A percentile compares a stretch with the other conserved stretches of the same genome.
These are phyloP conservation scores for Alauda arvensis DNA, from an alignment of 2,797 vertebrate species.

Conservation along the genomic window DNA sequence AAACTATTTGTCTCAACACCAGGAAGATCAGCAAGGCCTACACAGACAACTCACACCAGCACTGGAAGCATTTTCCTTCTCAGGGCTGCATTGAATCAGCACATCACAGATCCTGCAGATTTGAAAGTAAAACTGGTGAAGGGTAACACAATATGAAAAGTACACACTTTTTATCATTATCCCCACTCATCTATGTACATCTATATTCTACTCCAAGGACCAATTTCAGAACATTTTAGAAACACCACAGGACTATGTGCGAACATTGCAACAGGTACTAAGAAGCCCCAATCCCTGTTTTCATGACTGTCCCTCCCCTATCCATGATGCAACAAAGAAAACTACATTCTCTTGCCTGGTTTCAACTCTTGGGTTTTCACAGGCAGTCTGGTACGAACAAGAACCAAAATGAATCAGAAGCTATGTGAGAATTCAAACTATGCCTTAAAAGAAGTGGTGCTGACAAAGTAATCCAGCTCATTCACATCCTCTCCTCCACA, in stretches of 20 bases:
- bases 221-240: neutral
- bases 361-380: constrained; percentile 22
- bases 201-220: neutral
- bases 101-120: neutral
- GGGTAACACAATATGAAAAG: neutral
- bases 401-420: constrained; percentile 5
- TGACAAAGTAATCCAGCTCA: constrained; percentile 29
- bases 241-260: neutral
- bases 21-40: neutral
- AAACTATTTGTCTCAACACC: neutral
- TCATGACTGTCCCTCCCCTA: neutral
- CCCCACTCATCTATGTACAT: neutral
- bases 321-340: neutral
- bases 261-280: neutral
- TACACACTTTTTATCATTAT: neutral
- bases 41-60: neutral
- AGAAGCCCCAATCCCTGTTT: neutral
- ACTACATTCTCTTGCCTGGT: neutral
- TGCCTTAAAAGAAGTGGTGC: neutral
- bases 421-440: constrained; percentile 23
- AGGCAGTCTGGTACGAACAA: constrained; percentile 19
- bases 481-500: constrained; percentile 18
- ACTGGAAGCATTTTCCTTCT: neutral
- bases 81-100: neutral
- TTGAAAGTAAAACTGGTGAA: neutral